Conservation (phyloP, 2,797 vertebrate species). For the Pseudocheirus occidentalis region DNA sequence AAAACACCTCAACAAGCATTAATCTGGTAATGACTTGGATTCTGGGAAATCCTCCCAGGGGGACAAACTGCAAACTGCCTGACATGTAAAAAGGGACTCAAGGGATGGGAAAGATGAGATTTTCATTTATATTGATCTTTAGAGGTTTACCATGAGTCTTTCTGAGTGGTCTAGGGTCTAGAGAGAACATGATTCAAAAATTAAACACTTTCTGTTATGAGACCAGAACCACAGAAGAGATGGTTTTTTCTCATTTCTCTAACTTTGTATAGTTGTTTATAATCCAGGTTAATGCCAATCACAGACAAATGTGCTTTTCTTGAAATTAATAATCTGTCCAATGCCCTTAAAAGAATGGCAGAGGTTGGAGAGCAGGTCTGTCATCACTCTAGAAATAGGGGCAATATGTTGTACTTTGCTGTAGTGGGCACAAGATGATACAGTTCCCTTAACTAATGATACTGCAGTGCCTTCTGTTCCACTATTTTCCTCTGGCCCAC, state of each 20-base stretch:
- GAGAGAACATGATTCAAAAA: not conserved
- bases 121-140: not conserved
- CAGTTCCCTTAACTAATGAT: not conserved
- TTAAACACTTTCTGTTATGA: not conserved
- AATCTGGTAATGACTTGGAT: not conserved
- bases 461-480: not conserved
- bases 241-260: not conserved
- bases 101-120: not conserved
- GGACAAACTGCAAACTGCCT: not conserved
- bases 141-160: too few relatives aligned
- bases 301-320: not conserved
- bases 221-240: not conserved
- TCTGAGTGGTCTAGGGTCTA: not conserved
- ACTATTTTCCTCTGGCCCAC: not conserved
- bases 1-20: not conserved
- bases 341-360: not conserved
- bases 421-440: not conserved
- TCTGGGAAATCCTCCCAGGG: not conserved
- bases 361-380: not conserved
- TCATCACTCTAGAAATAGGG: not conserved
- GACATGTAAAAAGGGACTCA: not conserved
- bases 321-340: not conserved
- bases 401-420: not conserved
- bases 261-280: not conserved
- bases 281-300: not conserved